These are phyloP conservation scores for Gadopsis bispinosus DNA, from an alignment of 2,797 vertebrate species.

Conservation along the genomic window DNA sequence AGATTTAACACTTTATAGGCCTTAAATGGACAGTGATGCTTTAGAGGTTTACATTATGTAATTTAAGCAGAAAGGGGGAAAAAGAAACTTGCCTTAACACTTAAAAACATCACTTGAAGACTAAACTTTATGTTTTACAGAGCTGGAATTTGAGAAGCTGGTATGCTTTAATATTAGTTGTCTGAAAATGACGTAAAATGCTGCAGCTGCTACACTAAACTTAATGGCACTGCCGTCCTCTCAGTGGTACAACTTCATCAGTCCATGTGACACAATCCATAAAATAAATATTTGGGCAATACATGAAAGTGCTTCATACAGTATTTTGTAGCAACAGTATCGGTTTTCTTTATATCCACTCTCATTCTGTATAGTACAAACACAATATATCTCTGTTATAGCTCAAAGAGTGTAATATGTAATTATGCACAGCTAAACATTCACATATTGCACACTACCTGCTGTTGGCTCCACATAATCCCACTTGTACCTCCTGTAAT, in stretches of 20 bases:
- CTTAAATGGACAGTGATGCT: conserved; percentile 48
- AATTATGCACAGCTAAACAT: conserved; percentile 26
- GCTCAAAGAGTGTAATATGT: conserved; percentile 23
- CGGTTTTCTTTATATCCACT: conserved; percentile 22
- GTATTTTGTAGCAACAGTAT: conserved; percentile 16
- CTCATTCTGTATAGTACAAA: conserved; percentile 45
- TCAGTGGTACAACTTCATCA: conserved; percentile 23
- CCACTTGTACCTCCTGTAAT: conserved; percentile 12
- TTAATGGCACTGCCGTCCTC: conserved; percentile 7
- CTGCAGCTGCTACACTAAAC: conserved; percentile 27
- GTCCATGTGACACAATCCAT: conserved; percentile 25
- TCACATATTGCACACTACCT: conserved; percentile 69
- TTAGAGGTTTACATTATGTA: conserved; percentile 50
- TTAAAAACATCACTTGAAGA: conserved; percentile 54
- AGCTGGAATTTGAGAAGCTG: conserved; percentile 39
- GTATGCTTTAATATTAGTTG: conserved; percentile 23
- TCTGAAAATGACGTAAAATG: conserved; percentile 34
- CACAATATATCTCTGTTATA: conserved; percentile 37
- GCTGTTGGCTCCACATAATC: conserved; percentile 25
- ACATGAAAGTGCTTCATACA: conserved; percentile 35
- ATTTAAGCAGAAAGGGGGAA: conserved; percentile 19
- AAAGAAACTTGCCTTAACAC: conserved; percentile 26
- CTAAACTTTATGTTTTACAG: conserved; percentile 30
- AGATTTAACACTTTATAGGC: conserved; percentile 61
- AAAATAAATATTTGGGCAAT: conserved; percentile 24